Conservation (phyloP, 2,113 vertebrate species). For the Oreochromis niloticus region DNA sequence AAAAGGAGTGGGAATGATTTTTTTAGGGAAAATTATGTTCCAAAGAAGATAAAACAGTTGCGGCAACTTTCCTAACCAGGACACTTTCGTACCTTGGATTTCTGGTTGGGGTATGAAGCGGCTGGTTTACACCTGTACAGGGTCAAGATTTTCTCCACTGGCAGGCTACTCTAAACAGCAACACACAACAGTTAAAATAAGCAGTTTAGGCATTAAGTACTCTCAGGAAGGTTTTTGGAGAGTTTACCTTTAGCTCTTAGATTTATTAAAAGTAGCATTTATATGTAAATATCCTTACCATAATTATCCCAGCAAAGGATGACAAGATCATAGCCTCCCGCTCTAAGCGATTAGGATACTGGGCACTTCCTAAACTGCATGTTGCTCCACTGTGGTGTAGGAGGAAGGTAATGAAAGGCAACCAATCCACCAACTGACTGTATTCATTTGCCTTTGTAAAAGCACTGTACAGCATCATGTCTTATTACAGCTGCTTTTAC, state of each 20-base stretch:
- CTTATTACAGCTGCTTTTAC: background rate
- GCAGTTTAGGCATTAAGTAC: background rate
- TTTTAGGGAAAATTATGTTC: background rate
- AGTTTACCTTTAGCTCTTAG: background rate
- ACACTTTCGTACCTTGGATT: conserved; percentile 53
- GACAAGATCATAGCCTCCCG: conserved; percentile 87
- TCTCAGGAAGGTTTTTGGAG: background rate
- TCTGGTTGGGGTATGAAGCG: conserved; percentile 22
- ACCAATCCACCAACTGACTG: background rate
- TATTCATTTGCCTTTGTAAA: background rate
- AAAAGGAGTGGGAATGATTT: background rate
- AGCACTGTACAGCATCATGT: background rate
- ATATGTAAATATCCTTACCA: conserved; percentile 67
- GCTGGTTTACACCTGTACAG: conserved; percentile 76
- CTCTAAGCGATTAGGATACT: conserved; percentile 69
- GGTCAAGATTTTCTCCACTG: conserved; percentile 78
- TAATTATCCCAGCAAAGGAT: conserved; percentile 80
- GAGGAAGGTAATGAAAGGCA: background rate
- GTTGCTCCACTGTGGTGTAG: conserved; percentile 1
- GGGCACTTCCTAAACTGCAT: background rate
- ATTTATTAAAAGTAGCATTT: background rate
- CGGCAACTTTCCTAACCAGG: background rate
- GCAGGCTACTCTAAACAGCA: conserved; percentile 73
- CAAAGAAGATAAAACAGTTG: background rate
- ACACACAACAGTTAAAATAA: background rate